These are phyloP conservation scores for Platyura marginata DNA, from an alignment of 1,140 invertebrate species.

Conservation along the genomic window DNA sequence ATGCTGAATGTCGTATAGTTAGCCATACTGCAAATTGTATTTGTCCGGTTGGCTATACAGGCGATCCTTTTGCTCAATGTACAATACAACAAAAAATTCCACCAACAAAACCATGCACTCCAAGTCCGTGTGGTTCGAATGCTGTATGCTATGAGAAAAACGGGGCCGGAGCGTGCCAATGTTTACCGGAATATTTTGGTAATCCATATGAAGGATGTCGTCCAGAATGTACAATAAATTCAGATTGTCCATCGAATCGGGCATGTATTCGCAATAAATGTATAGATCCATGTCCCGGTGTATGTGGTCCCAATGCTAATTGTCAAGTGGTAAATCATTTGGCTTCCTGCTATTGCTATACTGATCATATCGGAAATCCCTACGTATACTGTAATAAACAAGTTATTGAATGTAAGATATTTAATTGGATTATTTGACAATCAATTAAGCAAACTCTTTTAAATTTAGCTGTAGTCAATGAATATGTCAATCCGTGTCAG, in stretches of 20 bases:
- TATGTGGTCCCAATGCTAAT: constrained; percentile 44
- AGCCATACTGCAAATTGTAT: constrained; percentile 58
- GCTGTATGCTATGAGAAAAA: constrained; percentile 42
- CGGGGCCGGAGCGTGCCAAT: constrained; percentile 44
- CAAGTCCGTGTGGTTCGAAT: constrained; percentile 56
- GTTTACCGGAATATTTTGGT: constrained; percentile 60
- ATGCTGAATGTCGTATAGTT: constrained; percentile 53
- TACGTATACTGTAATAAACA: constrained; percentile 28
- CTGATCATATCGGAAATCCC: constrained; percentile 43
- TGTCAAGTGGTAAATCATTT: constrained; percentile 41
- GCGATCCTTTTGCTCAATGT: constrained; percentile 64
- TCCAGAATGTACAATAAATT: constrained; percentile 52
- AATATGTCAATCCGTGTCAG: too few species aligned
- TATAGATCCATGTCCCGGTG: constrained; percentile 54
- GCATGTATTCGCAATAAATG: constrained; percentile 61
- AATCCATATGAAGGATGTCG: constrained; percentile 54
- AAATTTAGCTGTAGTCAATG: constrained; percentile 44
- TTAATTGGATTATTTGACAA: constrained; percentile 2
- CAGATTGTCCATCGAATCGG: constrained; percentile 51
- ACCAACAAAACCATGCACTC: constrained; percentile 39
- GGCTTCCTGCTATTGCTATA: constrained; percentile 39
- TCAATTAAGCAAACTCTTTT: constrained; percentile 21
- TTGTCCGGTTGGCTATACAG: constrained; percentile 41
- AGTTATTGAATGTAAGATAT: constrained; percentile 38
- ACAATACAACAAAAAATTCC: constrained; percentile 24